phyloP scores from a whole-genome alignment of 1,140 invertebrate genomes.

The Bilobella aurantiaca region DNA sequence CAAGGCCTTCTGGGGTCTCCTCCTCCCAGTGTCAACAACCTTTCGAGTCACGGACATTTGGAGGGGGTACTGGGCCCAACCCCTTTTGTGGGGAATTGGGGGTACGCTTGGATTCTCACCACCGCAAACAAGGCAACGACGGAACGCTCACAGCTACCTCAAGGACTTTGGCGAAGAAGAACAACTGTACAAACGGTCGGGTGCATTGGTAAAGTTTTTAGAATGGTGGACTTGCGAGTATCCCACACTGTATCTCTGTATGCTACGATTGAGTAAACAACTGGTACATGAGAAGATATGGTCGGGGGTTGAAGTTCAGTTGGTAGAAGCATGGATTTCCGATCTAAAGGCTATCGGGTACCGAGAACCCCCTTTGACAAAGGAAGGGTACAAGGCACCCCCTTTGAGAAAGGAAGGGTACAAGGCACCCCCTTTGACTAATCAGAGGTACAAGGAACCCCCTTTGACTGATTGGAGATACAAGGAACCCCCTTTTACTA shows the following conservation, averaged over 20 bases:
- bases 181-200: conserved; percentile 31
- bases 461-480: too few species aligned
- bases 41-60: conserved; percentile 39
- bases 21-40: conserved; percentile 36
- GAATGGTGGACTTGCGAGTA: conserved; percentile 13
- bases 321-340: not conserved
- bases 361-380: too few species aligned
- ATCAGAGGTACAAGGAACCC: too few species aligned
- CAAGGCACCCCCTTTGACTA: too few species aligned
- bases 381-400: too few species aligned
- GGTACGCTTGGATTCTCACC: not conserved
- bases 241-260: not conserved
- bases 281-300: not conserved
- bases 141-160: conserved; percentile 20
- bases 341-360: not conserved
- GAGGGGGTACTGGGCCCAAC: conserved; percentile 38
- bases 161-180: conserved; percentile 34
- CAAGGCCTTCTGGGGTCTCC: conserved; percentile 37
- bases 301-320: not conserved
- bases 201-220: conserved; percentile 31
- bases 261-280: not conserved
- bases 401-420: too few species aligned
- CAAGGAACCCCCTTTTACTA: too few species aligned
- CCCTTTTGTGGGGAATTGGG: conserved; percentile 36
- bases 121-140: not conserved